Base-by-base conservation (phyloP, 1,140 invertebrate species). In the Drosophila pseudoobscura region DNA sequence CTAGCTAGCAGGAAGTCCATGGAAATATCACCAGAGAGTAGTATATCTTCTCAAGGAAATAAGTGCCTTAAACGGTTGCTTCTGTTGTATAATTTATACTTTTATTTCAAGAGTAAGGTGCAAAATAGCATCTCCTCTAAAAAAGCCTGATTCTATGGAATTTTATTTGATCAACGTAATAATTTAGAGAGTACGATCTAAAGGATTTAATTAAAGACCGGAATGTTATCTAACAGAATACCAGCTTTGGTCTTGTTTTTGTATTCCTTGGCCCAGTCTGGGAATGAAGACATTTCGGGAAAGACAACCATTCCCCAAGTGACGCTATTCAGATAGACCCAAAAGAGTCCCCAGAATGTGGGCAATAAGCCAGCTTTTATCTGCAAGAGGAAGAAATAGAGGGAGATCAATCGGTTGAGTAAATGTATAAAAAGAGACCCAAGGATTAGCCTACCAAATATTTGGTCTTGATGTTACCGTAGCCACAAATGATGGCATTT, bases 401-500 rank as follows among this genome's bases (percentile, higher is more conserved):
- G 0, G n/a, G 55, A 20, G 13, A 20, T n/a, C 1, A 9, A 8
- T 15, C 0, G 8, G 7, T 31, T 31, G 35, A 11, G 35, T 13
- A 4, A 39, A 11, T 11, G 9, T 0, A 11, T 63, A 20, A 39
- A 20, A 17, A 8, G n/a, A 4, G 3, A 35, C 3, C 13, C 1
- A 6, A 11, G 0, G 2, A 20, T 8, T n/a, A 31, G 8, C 64
- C 51, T 11, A 70, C 66, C 57, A 82, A n/a, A 65, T 82, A 71
- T 15, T 83, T 82, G 8, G 70, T 83, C 46, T 82, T 82, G n/a
- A 82, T 82, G 3, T 45, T 93, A 0, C 94, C 95, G 22, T 95
- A 95, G 0, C 95, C 95, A 46, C 96, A 96, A 1, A 97, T 96
- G 56, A 99, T 98, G 0, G 98, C 97, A 92, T 99, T 99, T 13